Base-by-base conservation (phyloP, 2,888 invertebrate genomes). In the Philopedon plagiatum region DNA sequence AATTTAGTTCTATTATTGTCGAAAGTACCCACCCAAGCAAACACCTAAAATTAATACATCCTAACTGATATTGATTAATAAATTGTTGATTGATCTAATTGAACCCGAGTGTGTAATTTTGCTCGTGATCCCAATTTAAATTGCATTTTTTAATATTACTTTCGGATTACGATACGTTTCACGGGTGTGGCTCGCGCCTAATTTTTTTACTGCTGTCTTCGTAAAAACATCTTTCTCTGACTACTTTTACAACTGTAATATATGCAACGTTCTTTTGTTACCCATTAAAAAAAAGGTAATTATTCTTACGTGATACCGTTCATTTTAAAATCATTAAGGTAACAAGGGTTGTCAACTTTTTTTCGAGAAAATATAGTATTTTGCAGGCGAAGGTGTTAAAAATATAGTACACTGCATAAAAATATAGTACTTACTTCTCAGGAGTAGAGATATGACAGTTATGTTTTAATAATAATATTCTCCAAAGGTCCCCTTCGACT, bases 181-280 rank as follows among this genome's bases (percentile, higher is more conserved):
- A 46, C 46, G 23, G 46, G 46, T n/a, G 46, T 23, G 46, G 46
- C 19, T 15, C 23, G 15, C 23, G n/a, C 21, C 21, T 9, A 46
- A 46, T 46, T 46, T 46, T 46, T 23, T 21, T 44, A 44, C 1
- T n/a, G 44, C 44, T 19, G 2, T 11, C 15, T 15, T 46, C 15
- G 9, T 9, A 46, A 46, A 46, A 23, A 46, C 46, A n/a, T 46
- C 46, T 46, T 46, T 46, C 46, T 46, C 46, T n/a, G 21, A 9
- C 21, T 46, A 44, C 44, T 44, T 44, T 44, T 44, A 44, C 44
- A 19, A 18, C n/a, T 15, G 15, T 39, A 15, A 15, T 13, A 15
- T 19, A 44, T 44, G 44, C 18, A 44, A 19, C 39, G 15, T 13
- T 2, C 44, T 44, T 44, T 9, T 5, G 11, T 21, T 21, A 39